These are phyloP conservation scores for Entelurus aequoreus DNA, from an alignment of 2,113 vertebrate species.

Conservation along the genomic window DNA sequence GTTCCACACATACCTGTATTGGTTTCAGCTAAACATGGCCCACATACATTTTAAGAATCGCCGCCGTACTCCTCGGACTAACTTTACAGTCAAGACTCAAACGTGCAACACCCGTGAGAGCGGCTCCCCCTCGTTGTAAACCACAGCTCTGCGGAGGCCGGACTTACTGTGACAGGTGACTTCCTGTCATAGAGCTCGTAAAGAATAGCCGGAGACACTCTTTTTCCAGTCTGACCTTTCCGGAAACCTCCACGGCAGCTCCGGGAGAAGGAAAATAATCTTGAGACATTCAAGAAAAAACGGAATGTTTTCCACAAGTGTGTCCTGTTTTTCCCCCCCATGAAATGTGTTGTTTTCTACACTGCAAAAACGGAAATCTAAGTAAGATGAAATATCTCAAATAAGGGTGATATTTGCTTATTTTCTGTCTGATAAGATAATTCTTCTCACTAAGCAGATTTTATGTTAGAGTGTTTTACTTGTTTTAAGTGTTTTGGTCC, in stretches of 20 bases:
- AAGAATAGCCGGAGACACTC: constrained; percentile 13
- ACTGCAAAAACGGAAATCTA: too few relatives aligned
- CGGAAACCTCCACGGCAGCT: not conserved
- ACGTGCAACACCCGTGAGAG: constrained; percentile 39
- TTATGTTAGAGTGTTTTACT: too few relatives aligned
- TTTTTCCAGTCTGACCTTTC: constrained; percentile 31
- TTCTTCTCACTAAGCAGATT: too few relatives aligned
- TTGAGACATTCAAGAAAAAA: not conserved
- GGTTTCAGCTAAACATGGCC: constrained; percentile 59
- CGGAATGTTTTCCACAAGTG: not conserved
- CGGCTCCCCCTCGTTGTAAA: constrained; percentile 33
- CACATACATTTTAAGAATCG: constrained; percentile 31
- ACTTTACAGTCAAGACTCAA: constrained; percentile 20
- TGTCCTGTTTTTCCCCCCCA: too few relatives aligned
- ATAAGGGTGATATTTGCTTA: too few relatives aligned
- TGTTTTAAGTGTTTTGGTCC: too few relatives aligned
- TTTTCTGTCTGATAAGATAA: too few relatives aligned
- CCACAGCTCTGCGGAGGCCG: constrained; percentile 22
- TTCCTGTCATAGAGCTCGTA: constrained; percentile 44
- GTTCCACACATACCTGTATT: constrained; percentile 60
- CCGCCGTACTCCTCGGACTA: constrained; percentile 18
- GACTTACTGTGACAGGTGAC: constrained; percentile 37
- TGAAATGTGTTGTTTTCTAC: too few relatives aligned
- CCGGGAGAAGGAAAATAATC: not conserved
- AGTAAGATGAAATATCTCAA: too few relatives aligned